Conservation (phyloP, 2,797 vertebrate genomes). For the Otolemur crassicaudatus region DNA sequence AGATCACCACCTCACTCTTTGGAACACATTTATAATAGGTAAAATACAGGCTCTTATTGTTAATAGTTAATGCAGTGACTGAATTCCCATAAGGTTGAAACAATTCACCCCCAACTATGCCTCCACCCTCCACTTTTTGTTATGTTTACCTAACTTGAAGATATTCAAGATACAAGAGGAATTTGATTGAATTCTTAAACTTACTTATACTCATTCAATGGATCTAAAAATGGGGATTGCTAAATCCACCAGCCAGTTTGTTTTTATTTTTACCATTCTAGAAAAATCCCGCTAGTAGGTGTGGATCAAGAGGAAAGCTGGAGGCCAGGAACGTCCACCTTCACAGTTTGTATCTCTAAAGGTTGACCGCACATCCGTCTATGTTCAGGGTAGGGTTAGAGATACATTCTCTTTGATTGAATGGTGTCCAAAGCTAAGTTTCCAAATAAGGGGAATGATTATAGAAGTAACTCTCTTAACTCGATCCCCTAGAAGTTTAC, state of each 20-base stretch:
- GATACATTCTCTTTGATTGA: not conserved
- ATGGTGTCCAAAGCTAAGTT: not conserved
- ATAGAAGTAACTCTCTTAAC: not conserved
- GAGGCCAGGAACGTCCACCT: not conserved
- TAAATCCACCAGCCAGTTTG: not conserved
- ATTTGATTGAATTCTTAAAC: not conserved
- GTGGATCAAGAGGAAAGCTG: not conserved
- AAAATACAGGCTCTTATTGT: not conserved
- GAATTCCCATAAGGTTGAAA: not conserved
- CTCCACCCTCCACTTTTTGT: not conserved
- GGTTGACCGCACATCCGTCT: not conserved
- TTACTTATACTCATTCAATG: not conserved
- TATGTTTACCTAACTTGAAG: not conserved
- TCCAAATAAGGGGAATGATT: not conserved
- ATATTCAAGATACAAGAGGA: not conserved
- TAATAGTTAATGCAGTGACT: not conserved
- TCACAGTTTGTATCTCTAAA: not conserved
- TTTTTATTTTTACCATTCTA: constrained; percentile 12
- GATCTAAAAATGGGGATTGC: not conserved
- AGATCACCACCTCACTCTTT: not conserved
- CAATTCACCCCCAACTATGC: not conserved
- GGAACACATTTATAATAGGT: not conserved
- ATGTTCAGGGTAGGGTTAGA: not conserved
- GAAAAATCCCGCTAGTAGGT: not conserved
- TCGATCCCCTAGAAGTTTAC: not conserved